Conservation (phyloP, 1,140 invertebrate species). For the Vollenhovia emeryi region DNA sequence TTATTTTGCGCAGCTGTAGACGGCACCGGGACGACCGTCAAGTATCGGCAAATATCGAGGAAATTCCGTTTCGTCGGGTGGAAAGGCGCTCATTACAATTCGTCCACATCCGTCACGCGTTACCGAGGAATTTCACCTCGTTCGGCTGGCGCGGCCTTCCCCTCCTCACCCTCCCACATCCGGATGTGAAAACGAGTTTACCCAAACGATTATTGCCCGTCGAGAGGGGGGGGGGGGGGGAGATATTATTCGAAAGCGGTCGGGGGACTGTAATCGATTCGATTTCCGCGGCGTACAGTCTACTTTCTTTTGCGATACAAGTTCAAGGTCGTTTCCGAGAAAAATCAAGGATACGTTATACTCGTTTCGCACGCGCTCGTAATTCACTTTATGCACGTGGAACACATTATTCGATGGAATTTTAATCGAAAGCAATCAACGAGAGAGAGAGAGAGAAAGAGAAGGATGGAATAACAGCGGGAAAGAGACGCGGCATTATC, state of each 20-base stretch:
- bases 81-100: conserved; percentile 7
- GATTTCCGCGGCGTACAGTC: conserved; percentile 29
- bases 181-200: conserved; percentile 51
- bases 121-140: conserved; percentile 18
- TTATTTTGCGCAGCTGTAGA: not conserved
- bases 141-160: not conserved
- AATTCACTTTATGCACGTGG: not conserved
- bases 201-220: conserved; percentile 37
- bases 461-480: not conserved
- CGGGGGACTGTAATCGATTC: conserved; percentile 64
- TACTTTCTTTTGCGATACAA: conserved; percentile 72
- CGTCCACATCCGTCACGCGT: conserved; percentile 2
- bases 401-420: not conserved
- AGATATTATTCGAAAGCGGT: conserved; percentile 74
- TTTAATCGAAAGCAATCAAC: not conserved
- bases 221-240: too few species aligned
- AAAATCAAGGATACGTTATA: not conserved
- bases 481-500: not conserved
- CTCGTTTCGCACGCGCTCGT: not conserved
- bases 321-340: conserved; percentile 70
- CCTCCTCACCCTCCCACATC: too few species aligned
- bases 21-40: not conserved
- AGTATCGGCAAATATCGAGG: not conserved
- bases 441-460: not conserved
- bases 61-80: not conserved